These are phyloP conservation scores for Romanogobio albipinnatus DNA, from an alignment of 2,113 vertebrate genomes.

Conservation along the genomic window DNA sequence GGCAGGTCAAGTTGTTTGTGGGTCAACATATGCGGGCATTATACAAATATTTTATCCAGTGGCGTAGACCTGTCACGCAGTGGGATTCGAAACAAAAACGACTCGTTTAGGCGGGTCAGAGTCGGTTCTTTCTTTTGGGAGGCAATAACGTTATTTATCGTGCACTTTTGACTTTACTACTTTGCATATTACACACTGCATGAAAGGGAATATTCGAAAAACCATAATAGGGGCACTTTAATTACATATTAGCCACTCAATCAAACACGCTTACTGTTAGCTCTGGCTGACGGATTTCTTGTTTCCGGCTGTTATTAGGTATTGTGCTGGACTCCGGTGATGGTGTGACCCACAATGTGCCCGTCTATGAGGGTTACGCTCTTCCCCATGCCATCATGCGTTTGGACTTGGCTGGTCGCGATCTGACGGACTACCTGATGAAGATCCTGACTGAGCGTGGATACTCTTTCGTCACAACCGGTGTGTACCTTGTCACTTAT, in stretches of 20 bases:
- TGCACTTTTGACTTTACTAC: too few species aligned
- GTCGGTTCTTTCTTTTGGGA: too few species aligned
- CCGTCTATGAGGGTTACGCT: constrained; percentile 92
- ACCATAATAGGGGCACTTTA: too few species aligned
- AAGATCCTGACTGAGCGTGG: constrained; percentile 93
- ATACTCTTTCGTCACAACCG: constrained; percentile 92
- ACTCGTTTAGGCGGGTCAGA: too few species aligned
- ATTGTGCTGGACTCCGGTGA: constrained; percentile 92
- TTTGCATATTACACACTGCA: too few species aligned
- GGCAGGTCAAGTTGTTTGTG: too few species aligned
- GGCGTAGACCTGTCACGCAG: too few species aligned
- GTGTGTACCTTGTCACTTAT: constrained; percentile 63
- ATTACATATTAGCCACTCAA: background rate
- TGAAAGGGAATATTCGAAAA: too few species aligned
- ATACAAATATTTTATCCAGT: too few species aligned
- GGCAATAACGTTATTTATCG: too few species aligned
- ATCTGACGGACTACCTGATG: constrained; percentile 93
- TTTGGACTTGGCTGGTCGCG: constrained; percentile 88
- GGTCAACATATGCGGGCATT: too few species aligned
- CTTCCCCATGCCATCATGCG: constrained; percentile 93
- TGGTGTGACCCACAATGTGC: constrained; percentile 91
- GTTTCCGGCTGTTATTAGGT: constrained; percentile 70
- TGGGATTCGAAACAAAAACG: too few species aligned
- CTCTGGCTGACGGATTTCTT: background rate
- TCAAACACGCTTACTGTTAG: background rate